phyloP scores from a whole-genome alignment of 2,797 vertebrate species.

The Coendou prehensilis region DNA sequence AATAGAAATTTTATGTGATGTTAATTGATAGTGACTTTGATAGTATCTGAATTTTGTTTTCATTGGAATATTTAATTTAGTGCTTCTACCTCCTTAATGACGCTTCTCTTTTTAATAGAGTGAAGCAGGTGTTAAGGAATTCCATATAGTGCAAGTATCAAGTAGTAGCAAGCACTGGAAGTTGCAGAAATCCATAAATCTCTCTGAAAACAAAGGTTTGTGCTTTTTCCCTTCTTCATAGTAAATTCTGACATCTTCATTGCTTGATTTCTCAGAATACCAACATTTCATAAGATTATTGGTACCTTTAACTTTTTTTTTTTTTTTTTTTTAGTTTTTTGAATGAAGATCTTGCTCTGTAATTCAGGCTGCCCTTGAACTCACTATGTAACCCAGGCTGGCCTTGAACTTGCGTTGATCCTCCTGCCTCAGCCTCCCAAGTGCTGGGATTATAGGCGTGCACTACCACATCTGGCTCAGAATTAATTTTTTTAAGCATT shows the following conservation, averaged over 20 bases:
- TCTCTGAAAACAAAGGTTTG: conserved; percentile 95
- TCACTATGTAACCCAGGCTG: background rate
- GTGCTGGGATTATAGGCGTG: background rate
- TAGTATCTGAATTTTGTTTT: conserved; percentile 61
- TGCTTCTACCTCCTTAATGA: conserved; percentile 42
- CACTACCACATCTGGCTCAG: background rate
- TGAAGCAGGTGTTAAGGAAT: conserved; percentile 96
- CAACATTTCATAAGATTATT: conserved; percentile 34
- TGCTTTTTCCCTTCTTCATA: conserved; percentile 63
- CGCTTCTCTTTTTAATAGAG: conserved; percentile 89
- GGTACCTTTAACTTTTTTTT: background rate
- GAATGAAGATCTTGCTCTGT: background rate
- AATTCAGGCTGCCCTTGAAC: background rate
- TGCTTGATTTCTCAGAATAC: conserved; percentile 26
- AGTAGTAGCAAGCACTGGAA: conserved; percentile 97
- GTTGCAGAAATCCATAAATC: conserved; percentile 95
- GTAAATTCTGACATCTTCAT: conserved; percentile 53
- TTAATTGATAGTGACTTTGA: conserved; percentile 46
- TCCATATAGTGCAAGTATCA: conserved; percentile 98
- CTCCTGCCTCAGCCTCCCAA: background rate
- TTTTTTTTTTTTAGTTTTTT: background rate
- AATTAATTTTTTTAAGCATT: conserved; percentile 56
- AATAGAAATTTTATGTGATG: conserved; percentile 44
- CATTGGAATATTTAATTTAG: conserved; percentile 29
- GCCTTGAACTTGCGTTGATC: background rate